These are phyloP conservation scores for Orthonychiurus folsomi DNA, from an alignment of 2,888 invertebrate genomes.

Conservation along the genomic window DNA sequence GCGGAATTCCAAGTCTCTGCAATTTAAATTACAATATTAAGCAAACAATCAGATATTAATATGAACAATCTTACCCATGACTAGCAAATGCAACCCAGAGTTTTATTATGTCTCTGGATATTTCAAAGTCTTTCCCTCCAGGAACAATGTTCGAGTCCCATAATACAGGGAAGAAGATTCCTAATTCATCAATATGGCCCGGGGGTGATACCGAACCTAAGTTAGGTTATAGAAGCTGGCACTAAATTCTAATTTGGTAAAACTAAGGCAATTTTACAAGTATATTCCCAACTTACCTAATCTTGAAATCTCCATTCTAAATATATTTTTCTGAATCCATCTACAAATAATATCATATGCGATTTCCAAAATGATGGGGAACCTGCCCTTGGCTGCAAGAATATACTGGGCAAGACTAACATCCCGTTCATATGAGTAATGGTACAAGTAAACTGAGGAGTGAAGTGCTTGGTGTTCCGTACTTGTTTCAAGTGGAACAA, in stretches of 20 bases:
- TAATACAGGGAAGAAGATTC: background rate
- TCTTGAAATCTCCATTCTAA: background rate
- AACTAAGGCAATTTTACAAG: background rate
- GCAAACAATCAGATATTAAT: background rate
- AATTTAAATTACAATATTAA: background rate
- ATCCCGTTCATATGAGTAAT: conserved; percentile 23
- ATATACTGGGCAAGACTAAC: conserved; percentile 25
- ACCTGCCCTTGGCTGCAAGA: conserved; percentile 24
- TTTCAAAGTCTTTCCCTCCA: background rate
- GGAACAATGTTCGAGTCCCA: background rate
- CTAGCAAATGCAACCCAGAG: conserved; percentile 9
- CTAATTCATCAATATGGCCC: conserved; percentile 13
- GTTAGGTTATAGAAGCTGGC: too few relatives aligned
- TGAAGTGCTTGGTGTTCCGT: conserved; percentile 23
- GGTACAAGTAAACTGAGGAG: conserved; percentile 23
- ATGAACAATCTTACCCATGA: background rate
- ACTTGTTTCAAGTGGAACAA: conserved; percentile 19
- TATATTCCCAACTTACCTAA: conserved; percentile 5
- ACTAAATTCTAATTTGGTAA: background rate
- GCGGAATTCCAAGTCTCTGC: background rate
- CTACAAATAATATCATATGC: background rate
- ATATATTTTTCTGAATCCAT: conserved; percentile 6
- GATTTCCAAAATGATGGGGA: conserved; percentile 24
- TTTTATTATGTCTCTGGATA: conserved; percentile 8
- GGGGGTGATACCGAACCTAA: too few relatives aligned